phyloP scores from a whole-genome alignment of 1,140 invertebrate genomes.

The Drosophila erecta region DNA sequence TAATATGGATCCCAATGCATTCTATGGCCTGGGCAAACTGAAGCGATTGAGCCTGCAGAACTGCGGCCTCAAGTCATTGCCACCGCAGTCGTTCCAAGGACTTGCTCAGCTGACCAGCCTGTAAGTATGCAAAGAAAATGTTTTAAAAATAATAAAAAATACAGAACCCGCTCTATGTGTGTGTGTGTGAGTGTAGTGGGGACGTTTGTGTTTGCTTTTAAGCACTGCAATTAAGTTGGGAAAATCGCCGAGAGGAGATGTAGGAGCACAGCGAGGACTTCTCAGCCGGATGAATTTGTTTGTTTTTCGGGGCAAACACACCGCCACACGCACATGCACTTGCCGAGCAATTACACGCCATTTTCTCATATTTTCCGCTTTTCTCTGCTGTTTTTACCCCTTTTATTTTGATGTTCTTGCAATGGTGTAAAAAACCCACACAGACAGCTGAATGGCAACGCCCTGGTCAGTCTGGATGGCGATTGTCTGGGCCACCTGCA shows the following conservation, averaged over 20 bases:
- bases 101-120: constrained; percentile 85
- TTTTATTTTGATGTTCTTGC: constrained; percentile 47
- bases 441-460: constrained; percentile 90
- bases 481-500: constrained; percentile 86
- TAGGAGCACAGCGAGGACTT: constrained; percentile 12
- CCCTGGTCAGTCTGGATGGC: constrained; percentile 86
- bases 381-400: constrained; percentile 47
- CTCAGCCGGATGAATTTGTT: constrained; percentile 59
- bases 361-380: constrained; percentile 65
- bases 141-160: constrained; percentile 15
- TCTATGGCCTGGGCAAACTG: constrained; percentile 85
- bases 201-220: constrained; percentile 66
- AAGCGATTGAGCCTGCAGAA: constrained; percentile 87
- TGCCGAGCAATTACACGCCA: constrained; percentile 68
- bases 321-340: constrained; percentile 24
- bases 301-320: constrained; percentile 44
- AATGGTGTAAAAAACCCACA: constrained; percentile 25
- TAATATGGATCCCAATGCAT: constrained; percentile 86
- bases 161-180: constrained; percentile 3
- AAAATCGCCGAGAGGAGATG: constrained; percentile 28
- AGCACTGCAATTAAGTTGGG: constrained; percentile 41
- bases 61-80: constrained; percentile 85
- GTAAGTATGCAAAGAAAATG: constrained; percentile 85
- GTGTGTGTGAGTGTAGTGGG: constrained; percentile 24
- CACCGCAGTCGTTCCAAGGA: constrained; percentile 85